These are phyloP conservation scores for Drosophila nigromelanica DNA, from an alignment of 1,140 invertebrate species.

Conservation along the genomic window DNA sequence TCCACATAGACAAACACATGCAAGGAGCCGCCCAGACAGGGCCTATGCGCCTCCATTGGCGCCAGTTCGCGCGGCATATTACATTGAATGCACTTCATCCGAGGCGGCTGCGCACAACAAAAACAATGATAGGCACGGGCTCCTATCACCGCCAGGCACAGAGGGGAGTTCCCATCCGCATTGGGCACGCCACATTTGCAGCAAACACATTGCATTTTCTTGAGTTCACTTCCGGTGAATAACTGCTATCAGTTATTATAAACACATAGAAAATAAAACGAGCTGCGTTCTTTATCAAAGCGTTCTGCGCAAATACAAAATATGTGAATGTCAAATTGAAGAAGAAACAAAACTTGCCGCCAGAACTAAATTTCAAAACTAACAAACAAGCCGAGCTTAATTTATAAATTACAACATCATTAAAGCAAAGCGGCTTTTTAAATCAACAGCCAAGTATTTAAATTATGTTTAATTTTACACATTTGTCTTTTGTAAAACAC, in stretches of 20 bases:
- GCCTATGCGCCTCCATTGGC: background rate
- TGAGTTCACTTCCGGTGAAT: background rate
- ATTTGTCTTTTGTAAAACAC: background rate
- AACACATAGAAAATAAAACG: background rate
- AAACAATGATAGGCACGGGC: conserved; percentile 29
- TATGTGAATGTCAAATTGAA: background rate
- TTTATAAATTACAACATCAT: too few species aligned
- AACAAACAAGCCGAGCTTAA: too few species aligned
- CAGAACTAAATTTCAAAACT: too few species aligned
- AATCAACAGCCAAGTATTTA: too few species aligned
- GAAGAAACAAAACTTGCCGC: background rate
- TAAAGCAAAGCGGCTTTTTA: too few species aligned
- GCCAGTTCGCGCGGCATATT: conserved; percentile 14
- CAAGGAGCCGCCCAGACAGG: background rate
- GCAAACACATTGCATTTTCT: conserved; percentile 16
- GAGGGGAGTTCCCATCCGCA: background rate
- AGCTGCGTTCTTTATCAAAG: too few species aligned
- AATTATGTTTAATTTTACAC: too few species aligned
- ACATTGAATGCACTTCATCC: conserved; percentile 39
- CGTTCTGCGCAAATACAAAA: background rate
- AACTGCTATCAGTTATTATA: background rate
- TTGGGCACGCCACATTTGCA: conserved; percentile 28
- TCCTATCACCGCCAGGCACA: background rate
- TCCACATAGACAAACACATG: conserved; percentile 34
- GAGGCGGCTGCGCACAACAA: conserved; percentile 38